Base-by-base conservation (phyloP, 2,797 vertebrate species). In the Enteromius argenteus region DNA sequence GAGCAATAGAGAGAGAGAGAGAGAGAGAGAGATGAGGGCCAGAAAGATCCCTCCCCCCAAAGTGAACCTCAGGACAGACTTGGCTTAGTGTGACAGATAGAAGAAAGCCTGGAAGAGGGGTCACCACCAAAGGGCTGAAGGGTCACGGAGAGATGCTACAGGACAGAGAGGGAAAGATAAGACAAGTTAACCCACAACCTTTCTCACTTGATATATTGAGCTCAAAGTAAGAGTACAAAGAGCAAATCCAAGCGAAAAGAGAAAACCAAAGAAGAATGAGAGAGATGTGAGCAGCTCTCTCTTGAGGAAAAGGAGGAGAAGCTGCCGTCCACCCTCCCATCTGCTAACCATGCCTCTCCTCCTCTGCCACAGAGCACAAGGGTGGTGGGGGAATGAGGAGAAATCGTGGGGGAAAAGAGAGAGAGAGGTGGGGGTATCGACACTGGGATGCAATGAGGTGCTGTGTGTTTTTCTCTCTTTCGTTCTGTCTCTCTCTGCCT, bases 391-490 rank as follows among this genome's bases (percentile, higher is more conserved):
- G 81, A 88, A 86, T 82, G 86, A 86, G 79, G 86, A 77, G 69
- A 88, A 89, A 90, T 87, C 92, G 87, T 91, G 92, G 87, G 90
- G 91, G 91, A 91, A 91, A 92, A 90, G 89, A 46, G 44, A 46
- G 44, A 92, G 90, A 91, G 85, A 88, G 88, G 86, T 90, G 92
- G 92, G 85, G 82, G 86, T 87, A 74, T 92, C 92, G 92, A 92
- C 91, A 92, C 91, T 93, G 90, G 92, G 90, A 93, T 93, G 91
- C 95, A 94, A 95, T 94, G 93, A 95, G 92, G 89, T 88, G 89
- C 44, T 85, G 74, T 81, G 49, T 73, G 39, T 82, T 67, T 83
- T 51, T 84, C 74, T 79, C 51, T 44, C 81, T 58, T 75, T 81
- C 27, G 58, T 51, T 67, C 21, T 17, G 13, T 73, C 73, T 81